These are phyloP conservation scores for Cyanoramphus novaezelandiae DNA, from an alignment of 2,113 vertebrate genomes.

Conservation along the genomic window DNA sequence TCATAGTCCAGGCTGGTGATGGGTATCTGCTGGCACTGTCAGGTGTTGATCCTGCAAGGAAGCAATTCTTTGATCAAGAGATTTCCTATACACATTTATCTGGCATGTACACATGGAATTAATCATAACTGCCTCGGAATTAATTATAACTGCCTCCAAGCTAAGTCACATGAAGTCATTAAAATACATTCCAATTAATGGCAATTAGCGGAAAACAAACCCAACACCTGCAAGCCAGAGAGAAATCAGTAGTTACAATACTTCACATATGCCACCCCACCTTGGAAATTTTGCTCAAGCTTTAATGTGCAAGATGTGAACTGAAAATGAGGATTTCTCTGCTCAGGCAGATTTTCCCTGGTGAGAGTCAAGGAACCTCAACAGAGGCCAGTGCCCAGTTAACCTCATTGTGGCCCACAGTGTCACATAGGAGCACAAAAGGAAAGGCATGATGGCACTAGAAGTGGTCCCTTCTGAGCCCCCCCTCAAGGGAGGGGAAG, in stretches of 20 bases:
- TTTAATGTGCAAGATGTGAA: not conserved
- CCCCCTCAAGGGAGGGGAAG: not conserved
- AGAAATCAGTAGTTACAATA: not conserved
- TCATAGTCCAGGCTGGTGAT: not conserved
- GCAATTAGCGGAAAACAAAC: not conserved
- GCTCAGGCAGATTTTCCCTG: not conserved
- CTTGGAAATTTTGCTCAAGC: not conserved
- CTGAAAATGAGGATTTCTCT: not conserved
- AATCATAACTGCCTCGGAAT: slow-evolving; percentile 27
- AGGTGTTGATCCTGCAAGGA: slow-evolving; percentile 5
- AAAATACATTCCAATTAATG: slow-evolving; percentile 49
- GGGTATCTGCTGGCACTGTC: not conserved
- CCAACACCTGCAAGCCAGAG: not conserved
- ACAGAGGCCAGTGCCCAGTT: not conserved
- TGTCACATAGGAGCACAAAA: not conserved
- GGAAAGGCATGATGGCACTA: not conserved
- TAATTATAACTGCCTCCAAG: slow-evolving; percentile 19
- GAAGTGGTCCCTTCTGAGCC: not conserved
- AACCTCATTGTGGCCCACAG: not conserved
- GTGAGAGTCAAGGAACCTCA: not conserved
- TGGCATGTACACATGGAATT: not conserved
- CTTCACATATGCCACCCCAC: not conserved
- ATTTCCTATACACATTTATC: not conserved
- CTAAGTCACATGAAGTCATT: slow-evolving; percentile 28
- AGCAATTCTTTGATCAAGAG: slow-evolving; percentile 13